Evolutionary conservation across 2,113 vertebrate genomes (phyloP).

Genomic region (Rallus limicola): DNA sequence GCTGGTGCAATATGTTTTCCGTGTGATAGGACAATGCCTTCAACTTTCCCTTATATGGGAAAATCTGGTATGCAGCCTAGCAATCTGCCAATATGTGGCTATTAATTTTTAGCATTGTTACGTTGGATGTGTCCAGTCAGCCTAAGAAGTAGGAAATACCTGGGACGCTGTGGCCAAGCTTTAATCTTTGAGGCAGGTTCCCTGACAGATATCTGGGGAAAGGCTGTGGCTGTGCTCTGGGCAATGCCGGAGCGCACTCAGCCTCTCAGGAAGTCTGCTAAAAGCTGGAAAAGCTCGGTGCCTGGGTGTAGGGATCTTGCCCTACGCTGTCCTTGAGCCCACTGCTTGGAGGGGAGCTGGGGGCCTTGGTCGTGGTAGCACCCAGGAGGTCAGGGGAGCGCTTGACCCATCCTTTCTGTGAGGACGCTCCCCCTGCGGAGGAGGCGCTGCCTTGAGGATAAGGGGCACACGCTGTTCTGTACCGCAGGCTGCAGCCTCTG

Average conservation of each 20-base stretch:
- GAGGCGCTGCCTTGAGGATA: background rate
- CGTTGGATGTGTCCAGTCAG: background rate
- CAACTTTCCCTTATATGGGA: conserved; percentile 66
- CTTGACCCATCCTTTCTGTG: background rate
- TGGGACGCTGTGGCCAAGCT: background rate
- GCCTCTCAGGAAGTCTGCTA: background rate
- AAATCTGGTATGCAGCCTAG: conserved; percentile 53
- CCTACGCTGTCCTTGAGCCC: background rate
- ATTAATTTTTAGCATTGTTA: conserved; percentile 36
- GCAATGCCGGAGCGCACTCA: background rate
- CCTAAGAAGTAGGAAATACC: background rate
- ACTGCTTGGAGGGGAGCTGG: background rate
- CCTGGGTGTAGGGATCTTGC: background rate
- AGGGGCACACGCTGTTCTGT: fast-evolving
- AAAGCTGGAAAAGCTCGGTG: background rate
- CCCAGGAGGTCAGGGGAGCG: fast-evolving
- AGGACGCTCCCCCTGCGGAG: background rate
- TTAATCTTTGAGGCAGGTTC: background rate
- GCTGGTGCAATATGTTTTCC: conserved; percentile 40
- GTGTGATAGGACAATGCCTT: conserved; percentile 54
- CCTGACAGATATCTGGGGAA: background rate
- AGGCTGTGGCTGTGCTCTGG: background rate
- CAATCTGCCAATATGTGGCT: background rate
- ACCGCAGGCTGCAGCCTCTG: background rate
- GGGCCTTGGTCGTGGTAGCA: background rate